Conservation (phyloP, 2,113 vertebrate genomes). For the Rynchops niger region DNA sequence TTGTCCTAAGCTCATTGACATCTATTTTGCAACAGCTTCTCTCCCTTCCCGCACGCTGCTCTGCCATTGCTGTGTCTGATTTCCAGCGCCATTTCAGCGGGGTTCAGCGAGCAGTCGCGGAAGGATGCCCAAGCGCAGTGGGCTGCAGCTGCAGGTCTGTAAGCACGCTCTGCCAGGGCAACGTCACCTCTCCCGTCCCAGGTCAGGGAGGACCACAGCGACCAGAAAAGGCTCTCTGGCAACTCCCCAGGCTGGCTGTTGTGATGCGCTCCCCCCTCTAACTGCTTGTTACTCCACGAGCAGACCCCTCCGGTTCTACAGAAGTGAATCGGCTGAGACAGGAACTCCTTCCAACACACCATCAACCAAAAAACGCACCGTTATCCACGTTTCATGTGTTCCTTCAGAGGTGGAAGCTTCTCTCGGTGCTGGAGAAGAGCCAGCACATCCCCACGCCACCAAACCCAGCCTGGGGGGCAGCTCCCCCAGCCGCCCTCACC, state of each 20-base stretch:
- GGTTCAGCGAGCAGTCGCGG: fast-evolving
- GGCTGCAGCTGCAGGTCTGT: neutral
- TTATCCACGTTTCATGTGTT: neutral
- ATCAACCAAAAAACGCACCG: neutral
- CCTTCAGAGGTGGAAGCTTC: neutral
- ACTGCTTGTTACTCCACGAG: neutral
- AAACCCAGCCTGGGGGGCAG: no score
- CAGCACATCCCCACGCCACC: neutral
- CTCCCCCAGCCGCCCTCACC: neutral
- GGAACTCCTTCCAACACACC: neutral
- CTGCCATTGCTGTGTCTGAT: fast-evolving
- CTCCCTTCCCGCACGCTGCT: neutral
- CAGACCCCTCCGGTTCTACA: neutral
- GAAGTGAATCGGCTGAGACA: neutral
- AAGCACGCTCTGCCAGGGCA: fast-evolving
- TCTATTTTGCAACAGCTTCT: fast-evolving
- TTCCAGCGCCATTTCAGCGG: fast-evolving
- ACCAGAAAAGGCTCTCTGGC: neutral
- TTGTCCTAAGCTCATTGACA: neutral
- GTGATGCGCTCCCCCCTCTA: neutral
- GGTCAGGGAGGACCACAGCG: neutral
- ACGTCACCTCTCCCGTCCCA: neutral
- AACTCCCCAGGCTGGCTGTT: neutral
- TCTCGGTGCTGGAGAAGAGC: no score
- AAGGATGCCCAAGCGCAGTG: fast-evolving